Evolutionary conservation across 2,797 vertebrate genomes (phyloP).

Genomic region (Cyclura pinguis): DNA sequence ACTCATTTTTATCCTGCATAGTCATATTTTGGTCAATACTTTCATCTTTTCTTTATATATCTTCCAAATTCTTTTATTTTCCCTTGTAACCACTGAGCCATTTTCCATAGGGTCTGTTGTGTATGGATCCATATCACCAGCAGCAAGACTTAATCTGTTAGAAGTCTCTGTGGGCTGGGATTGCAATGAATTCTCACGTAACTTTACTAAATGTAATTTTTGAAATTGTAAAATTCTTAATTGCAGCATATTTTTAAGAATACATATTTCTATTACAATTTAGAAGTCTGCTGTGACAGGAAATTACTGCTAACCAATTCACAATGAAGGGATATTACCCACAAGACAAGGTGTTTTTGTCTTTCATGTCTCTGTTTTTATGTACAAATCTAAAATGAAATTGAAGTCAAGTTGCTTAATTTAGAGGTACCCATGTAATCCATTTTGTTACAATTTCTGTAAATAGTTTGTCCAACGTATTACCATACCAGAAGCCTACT

Average conservation of each 20-base stretch:
- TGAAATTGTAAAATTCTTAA: conserved; percentile 11
- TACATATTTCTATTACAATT: not conserved
- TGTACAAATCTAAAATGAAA: not conserved
- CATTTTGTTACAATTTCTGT: not conserved
- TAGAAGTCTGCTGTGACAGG: not conserved
- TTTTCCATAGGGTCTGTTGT: conserved; percentile 48
- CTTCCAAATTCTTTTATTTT: too few relatives aligned
- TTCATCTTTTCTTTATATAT: too few relatives aligned
- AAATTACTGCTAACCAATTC: not conserved
- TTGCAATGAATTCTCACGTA: not conserved
- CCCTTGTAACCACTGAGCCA: not conserved
- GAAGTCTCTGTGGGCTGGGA: not conserved
- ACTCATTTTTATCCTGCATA: too few relatives aligned
- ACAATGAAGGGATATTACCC: not conserved
- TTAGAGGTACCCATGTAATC: not conserved
- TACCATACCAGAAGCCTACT: not conserved
- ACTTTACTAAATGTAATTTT: conserved; percentile 23
- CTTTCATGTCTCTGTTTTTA: not conserved
- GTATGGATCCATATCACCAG: conserved; percentile 5
- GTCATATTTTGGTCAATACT: too few relatives aligned
- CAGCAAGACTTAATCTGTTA: conserved; percentile 48
- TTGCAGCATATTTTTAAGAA: not conserved
- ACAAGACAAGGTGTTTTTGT: not conserved
- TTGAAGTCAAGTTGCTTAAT: not conserved
- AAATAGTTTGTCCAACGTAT: not conserved